Base-by-base conservation (phyloP, 2,113 vertebrate genomes). In the Ageneiosus marmoratus region DNA sequence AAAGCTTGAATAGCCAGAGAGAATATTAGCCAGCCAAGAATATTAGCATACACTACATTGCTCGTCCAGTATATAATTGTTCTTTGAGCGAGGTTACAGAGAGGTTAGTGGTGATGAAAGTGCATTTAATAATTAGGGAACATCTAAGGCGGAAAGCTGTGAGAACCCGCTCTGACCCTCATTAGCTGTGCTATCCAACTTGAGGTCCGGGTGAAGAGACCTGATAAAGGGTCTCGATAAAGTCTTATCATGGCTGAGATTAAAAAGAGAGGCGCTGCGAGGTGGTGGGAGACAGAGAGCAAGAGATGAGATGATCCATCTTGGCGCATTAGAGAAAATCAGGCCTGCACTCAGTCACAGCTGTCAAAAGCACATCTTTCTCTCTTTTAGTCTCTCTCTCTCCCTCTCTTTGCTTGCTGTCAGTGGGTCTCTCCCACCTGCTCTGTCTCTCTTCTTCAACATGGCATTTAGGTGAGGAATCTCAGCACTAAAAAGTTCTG, bases 401-500 rank as follows among this genome's bases (percentile, higher is more conserved):
- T 41, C 37, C 5, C 37, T 41, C 37, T 41, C 37, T 41, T 22
- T 53, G 24, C 41, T 34, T 51, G 46, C 67, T 51, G 74, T 74
- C 44, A 76, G 50, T 55, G 73, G 48, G 69, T 86, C 91, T 94
- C 95, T 94, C 92, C 87, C 90, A 50, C 50, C 73, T 55, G 73
- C 73, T 75, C 60, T 78, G 77, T 53, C 5, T 78, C 84, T 50
- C 67, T 67, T 83, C 24, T 88, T 91, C 95, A 95, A 91, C 92
- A 91, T 95, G 94, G 94, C 94, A 95, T 97, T 96, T 97, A 95
- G 93, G 96, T 98, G 96, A 97, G 95, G 96, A 97, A 98, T 98
- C 96, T 97, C 94, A 91, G 88, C 88, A 92, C 96, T 98, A 98
- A 99, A 97, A 98, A 97, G 96, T 99, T 97, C 96, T 98, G 97